Conservation (phyloP, 1,140 invertebrate genomes). For the Carcinoscorpius rotundicauda region DNA sequence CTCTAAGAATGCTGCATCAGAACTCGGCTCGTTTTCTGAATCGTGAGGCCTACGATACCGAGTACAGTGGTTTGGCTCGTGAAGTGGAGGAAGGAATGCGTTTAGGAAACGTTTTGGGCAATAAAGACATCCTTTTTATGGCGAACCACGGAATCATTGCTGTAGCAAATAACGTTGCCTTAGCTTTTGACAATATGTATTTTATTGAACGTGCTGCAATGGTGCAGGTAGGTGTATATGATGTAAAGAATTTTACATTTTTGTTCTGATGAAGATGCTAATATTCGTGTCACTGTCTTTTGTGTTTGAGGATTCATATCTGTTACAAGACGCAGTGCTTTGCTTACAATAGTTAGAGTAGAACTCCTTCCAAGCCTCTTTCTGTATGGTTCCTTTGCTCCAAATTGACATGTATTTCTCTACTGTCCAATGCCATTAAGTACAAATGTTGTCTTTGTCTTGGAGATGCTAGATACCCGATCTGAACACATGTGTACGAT, state of each 20-base stretch:
- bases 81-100: slow-evolving; percentile 6
- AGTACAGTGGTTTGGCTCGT: slow-evolving; percentile 6
- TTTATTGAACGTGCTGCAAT: slow-evolving; percentile 13
- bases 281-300: too few species aligned
- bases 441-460: too few species aligned
- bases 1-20: slow-evolving; percentile 10
- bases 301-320: too few species aligned
- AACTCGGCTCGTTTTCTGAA: slow-evolving; percentile 10
- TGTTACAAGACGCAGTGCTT: too few species aligned
- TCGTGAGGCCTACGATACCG: slow-evolving; percentile 7
- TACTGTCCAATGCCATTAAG: too few species aligned
- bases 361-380: too few species aligned
- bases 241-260: background rate
- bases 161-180: slow-evolving; percentile 3
- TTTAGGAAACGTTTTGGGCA: slow-evolving; percentile 2
- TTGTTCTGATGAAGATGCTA: too few species aligned
- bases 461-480: too few species aligned
- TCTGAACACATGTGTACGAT: too few species aligned
- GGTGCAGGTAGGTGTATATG: slow-evolving; percentile 5
- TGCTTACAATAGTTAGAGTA: too few species aligned
- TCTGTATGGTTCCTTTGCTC: too few species aligned
- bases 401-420: too few species aligned
- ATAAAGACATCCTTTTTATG: slow-evolving; percentile 12
- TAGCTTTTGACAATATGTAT: slow-evolving; percentile 17
- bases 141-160: slow-evolving; percentile 6